These are phyloP conservation scores for Argya squamiceps DNA, from an alignment of 2,797 vertebrate genomes.

Conservation along the genomic window DNA sequence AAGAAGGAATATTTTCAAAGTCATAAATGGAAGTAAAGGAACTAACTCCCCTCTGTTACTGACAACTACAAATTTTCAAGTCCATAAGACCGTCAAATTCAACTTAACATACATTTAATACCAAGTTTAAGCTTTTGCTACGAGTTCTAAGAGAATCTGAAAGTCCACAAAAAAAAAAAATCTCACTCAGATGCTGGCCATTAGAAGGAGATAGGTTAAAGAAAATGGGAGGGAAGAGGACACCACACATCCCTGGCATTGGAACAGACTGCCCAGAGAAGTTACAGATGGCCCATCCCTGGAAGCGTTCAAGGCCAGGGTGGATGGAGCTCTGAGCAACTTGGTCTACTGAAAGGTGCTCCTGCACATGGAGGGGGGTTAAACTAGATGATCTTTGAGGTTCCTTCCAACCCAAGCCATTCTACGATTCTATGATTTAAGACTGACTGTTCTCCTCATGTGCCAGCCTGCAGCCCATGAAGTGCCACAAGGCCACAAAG, in stretches of 20 bases:
- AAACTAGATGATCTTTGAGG: not conserved
- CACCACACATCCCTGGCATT: not conserved
- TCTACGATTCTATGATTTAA: not conserved
- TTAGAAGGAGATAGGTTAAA: not conserved
- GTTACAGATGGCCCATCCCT: fast-evolving
- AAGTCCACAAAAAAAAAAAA: not conserved
- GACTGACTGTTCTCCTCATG: not conserved
- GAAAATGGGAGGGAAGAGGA: not conserved
- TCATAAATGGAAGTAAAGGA: not conserved
- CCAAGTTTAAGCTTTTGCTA: not conserved
- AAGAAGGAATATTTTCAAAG: not conserved
- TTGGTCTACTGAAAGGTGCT: not conserved
- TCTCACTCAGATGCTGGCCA: not conserved
- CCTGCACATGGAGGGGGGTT: not conserved
- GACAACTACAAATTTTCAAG: not conserved
- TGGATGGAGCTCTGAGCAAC: not conserved
- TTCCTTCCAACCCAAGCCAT: not conserved
- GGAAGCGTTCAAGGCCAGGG: not conserved
- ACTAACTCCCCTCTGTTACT: not conserved
- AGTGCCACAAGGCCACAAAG: not conserved
- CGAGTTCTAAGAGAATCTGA: not conserved
- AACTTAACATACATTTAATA: not conserved
- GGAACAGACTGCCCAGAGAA: not conserved
- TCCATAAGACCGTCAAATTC: not conserved
- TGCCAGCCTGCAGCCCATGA: not conserved